Evolutionary conservation across 2,113 vertebrate genomes (phyloP), one percentile per base, ranked within the genome.

Genomic region (Lipophrys pholis): DNA sequence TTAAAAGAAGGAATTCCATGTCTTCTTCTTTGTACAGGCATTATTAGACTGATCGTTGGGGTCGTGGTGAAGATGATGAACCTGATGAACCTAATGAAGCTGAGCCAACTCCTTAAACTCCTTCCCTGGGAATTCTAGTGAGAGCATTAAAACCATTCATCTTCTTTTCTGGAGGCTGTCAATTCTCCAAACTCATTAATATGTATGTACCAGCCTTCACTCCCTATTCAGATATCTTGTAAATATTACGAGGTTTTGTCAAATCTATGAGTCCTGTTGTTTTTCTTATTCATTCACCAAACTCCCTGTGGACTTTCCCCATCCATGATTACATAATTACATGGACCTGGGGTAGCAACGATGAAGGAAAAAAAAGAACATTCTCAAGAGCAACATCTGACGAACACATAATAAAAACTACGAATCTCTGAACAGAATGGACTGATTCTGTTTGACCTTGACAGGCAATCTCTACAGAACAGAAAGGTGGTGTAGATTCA

Each of bases 131-230:
- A 30, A 30, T 30, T 30, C 21, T 30, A 30, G 21, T 30, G 4
- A 30, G 21, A 30, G 21, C 21, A 30, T 30, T 2, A 30, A 30
- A 30, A 30, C 21, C 21, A 30, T 30, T 30, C 21, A 30, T 30
- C 21, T 30, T 30, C 21, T 30, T 30, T 30, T 30, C 21, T 30
- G 21, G 21, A 30, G 21, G 21, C 21, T 55, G 39, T 12, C 17
- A 59, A 69, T 42, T 74, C 75, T 87, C 61, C n/a, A 3, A 73
- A 65, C 35, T 85, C 67, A 86, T 83, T 85, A 76, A 81, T 75
- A 80, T 59, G 21, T 30, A 73, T 15, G 2, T 15, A 56, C 8
- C 71, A 56, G 45, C 15, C 60, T 59, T 69, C 69, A 55, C 40
- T 72, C 52, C 36, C 77, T 49, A 82, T 83, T 85, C 51, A 87